Conservation (phyloP, 2,797 vertebrate genomes). For the Neostethus bicornis region DNA sequence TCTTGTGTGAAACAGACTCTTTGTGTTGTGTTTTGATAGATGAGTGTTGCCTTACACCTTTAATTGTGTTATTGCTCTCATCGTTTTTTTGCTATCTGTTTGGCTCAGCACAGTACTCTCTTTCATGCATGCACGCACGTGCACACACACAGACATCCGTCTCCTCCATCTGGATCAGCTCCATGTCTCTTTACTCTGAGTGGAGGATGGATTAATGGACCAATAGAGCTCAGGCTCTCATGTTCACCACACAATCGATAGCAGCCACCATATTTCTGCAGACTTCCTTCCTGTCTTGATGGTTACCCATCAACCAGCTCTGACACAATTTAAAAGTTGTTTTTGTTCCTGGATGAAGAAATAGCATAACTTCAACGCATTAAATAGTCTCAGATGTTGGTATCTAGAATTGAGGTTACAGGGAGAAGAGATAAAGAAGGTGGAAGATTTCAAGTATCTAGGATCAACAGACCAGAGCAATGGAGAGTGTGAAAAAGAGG, state of each 20-base stretch:
- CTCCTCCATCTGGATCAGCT: constrained; percentile 1
- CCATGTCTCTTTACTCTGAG: constrained; percentile 14
- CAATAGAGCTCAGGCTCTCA: constrained; percentile 34
- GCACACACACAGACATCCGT: too few species aligned
- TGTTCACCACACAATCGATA: constrained; percentile 33
- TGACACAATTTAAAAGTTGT: constrained; percentile 2
- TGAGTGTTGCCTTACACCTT: constrained; percentile 3
- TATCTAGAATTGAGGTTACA: too few species aligned
- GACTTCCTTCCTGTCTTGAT: constrained; percentile 29
- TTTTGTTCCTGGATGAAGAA: too few species aligned
- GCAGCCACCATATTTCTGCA: background rate
- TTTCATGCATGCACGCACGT: constrained; percentile 28
- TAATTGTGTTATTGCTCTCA: constrained; percentile 13
- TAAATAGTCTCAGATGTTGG: too few species aligned
- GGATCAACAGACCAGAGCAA: too few species aligned
- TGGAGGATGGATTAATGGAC: constrained; percentile 32
- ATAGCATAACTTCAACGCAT: too few species aligned
- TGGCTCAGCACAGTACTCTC: constrained; percentile 36
- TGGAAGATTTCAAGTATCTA: too few species aligned
- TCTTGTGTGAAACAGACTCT: background rate
- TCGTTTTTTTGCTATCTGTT: constrained; percentile 32
- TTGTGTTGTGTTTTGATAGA: constrained; percentile 5
- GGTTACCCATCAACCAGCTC: background rate
- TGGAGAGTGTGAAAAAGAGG: too few species aligned
- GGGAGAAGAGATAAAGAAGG: too few species aligned